A percentile compares a stretch with the other conserved stretches of the same genome.
These are phyloP conservation scores for Microtus montanus DNA, from an alignment of 2,113 vertebrate genomes.

Conservation along the genomic window DNA sequence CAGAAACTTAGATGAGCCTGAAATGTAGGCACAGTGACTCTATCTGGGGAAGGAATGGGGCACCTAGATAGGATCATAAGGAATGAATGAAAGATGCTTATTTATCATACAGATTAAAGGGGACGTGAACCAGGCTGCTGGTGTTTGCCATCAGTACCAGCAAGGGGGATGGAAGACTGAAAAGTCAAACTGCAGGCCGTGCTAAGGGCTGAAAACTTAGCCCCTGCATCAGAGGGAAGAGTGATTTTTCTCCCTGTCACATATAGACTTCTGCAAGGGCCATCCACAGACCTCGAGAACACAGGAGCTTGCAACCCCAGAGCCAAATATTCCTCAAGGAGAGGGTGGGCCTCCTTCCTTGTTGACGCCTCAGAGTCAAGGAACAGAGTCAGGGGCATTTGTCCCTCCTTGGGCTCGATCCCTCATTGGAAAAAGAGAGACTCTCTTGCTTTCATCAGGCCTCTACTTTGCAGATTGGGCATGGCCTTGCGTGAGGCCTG, in stretches of 20 bases:
- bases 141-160: neutral
- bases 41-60: neutral
- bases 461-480: neutral
- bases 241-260: neutral
- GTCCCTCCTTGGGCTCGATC: neutral
- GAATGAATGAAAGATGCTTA: too few relatives aligned
- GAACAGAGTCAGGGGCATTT: neutral
- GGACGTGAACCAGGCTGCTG: neutral
- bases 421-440: neutral
- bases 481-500: neutral
- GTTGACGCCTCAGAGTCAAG: neutral
- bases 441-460: neutral
- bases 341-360: too few relatives aligned
- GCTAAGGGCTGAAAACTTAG: neutral
- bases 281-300: neutral
- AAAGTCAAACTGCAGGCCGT: neutral
- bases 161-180: neutral
- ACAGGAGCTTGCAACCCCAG: neutral
- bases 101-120: neutral
- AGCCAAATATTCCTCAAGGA: too few relatives aligned
- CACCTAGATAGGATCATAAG: neutral
- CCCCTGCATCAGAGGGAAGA: neutral
- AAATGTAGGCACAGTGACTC: too few relatives aligned
- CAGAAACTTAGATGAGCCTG: neutral
- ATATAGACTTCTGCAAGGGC: neutral